A percentile compares a stretch with the other conserved stretches of the same genome.
Evolutionary conservation across 2,888 invertebrate species (phyloP).

Genomic region (Phyllotreta striolata): DNA sequence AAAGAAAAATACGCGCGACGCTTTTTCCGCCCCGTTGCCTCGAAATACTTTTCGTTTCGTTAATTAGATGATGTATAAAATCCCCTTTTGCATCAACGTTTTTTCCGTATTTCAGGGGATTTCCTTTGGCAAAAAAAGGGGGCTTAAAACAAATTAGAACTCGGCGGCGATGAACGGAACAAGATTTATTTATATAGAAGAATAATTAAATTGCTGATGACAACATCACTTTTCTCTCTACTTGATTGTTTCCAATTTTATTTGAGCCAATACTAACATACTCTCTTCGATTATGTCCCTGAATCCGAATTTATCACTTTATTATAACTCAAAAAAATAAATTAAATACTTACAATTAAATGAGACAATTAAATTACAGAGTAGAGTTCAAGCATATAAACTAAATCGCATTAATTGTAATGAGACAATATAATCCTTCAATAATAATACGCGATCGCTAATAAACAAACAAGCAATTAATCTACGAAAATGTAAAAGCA

Average conservation of each 20-base stretch:
- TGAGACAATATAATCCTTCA: too few relatives aligned
- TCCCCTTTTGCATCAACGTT: background rate
- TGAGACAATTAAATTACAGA: too few relatives aligned
- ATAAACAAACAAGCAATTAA: too few relatives aligned
- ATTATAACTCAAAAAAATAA: too few relatives aligned
- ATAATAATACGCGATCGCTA: too few relatives aligned
- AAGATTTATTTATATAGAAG: conserved; percentile 11
- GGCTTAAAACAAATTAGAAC: conserved; percentile 12
- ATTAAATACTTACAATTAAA: too few relatives aligned
- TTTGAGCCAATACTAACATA: background rate
- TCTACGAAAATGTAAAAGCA: too few relatives aligned
- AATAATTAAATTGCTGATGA: conserved; percentile 9
- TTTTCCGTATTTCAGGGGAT: background rate
- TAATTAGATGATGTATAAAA: conserved; percentile 15
- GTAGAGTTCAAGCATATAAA: too few relatives aligned
- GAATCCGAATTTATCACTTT: too few relatives aligned
- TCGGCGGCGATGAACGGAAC: conserved; percentile 1
- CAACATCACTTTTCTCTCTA: conserved; percentile 13
- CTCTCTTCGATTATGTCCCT: too few relatives aligned
- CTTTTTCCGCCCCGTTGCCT: background rate
- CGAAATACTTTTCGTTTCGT: background rate
- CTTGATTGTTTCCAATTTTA: conserved; percentile 6
- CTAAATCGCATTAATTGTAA: too few relatives aligned
- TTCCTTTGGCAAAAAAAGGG: conserved; percentile 10
- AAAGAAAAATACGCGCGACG: background rate